Conservation (phyloP, 37 sponge, comb jelly and placozoan species). For the Beroe forskalii region DNA sequence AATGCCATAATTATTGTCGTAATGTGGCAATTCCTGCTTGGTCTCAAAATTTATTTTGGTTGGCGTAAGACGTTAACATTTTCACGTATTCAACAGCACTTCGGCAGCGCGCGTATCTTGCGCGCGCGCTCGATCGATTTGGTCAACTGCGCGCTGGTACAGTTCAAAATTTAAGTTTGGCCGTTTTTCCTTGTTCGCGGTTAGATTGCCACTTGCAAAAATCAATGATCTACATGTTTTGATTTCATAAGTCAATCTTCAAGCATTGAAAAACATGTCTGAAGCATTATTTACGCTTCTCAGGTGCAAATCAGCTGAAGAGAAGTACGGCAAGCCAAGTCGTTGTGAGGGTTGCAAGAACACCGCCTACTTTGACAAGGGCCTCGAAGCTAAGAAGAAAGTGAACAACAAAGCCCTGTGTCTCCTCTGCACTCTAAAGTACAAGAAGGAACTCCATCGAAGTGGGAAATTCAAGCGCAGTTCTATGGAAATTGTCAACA, state of each 20-base stretch:
- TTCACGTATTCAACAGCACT: not conserved
- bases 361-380: constrained; percentile 34
- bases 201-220: not conserved
- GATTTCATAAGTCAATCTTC: no score
- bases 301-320: constrained; percentile 56
- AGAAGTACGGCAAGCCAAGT: constrained; percentile 50
- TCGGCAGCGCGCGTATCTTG: not conserved
- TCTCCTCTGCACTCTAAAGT: constrained; percentile 53
- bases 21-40: not conserved
- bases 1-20: no score
- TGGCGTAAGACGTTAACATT: not conserved
- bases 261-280: no score
- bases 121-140: not conserved
- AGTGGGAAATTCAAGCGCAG: constrained; percentile 60
- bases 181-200: not conserved
- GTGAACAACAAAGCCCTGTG: constrained; percentile 59
- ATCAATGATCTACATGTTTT: not conserved
- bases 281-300: not conserved
- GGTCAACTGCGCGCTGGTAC: not conserved
- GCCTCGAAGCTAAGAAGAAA: constrained; percentile 30
- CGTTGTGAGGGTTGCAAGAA: constrained; percentile 63
- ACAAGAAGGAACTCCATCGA: constrained; percentile 53
- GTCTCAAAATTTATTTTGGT: not conserved
- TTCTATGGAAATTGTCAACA: constrained; percentile 43
- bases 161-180: not conserved